phyloP scores from a whole-genome alignment of 2,797 vertebrate genomes.

The Peromyscus eremicus region DNA sequence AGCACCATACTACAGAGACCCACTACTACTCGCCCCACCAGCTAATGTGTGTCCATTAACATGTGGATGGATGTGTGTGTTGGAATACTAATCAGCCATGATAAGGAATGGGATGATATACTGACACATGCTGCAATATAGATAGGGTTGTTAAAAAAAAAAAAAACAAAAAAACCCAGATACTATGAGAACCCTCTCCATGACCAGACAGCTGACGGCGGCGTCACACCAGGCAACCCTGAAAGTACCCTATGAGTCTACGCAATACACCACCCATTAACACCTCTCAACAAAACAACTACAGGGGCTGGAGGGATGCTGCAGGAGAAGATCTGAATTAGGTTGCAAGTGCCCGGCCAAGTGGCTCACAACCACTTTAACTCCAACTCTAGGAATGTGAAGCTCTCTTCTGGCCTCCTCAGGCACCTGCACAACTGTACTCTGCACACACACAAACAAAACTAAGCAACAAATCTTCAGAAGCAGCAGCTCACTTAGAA shows the following conservation, averaged over 20 bases:
- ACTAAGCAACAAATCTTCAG: no score
- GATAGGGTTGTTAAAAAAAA: accelerated
- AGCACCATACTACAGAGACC: not conserved
- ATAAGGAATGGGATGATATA: not conserved
- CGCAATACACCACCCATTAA: not conserved
- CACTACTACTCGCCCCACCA: accelerated
- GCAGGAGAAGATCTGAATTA: not conserved
- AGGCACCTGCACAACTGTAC: not conserved
- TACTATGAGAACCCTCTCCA: accelerated
- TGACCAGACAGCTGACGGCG: not conserved
- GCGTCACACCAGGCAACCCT: not conserved
- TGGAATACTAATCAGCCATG: not conserved
- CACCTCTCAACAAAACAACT: no score
- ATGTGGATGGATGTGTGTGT: accelerated
- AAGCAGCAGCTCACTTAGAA: not conserved
- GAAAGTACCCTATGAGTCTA: not conserved
- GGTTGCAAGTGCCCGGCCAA: not conserved
- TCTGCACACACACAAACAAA: no score
- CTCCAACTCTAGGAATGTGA: not conserved
- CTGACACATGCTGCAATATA: accelerated
- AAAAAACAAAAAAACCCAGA: not conserved
- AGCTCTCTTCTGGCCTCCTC: not conserved
- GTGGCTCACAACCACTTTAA: not conserved
- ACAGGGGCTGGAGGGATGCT: not conserved
- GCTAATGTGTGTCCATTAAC: accelerated